Conservation (phyloP, 1,140 invertebrate genomes). For the Heterodera schachtii region DNA sequence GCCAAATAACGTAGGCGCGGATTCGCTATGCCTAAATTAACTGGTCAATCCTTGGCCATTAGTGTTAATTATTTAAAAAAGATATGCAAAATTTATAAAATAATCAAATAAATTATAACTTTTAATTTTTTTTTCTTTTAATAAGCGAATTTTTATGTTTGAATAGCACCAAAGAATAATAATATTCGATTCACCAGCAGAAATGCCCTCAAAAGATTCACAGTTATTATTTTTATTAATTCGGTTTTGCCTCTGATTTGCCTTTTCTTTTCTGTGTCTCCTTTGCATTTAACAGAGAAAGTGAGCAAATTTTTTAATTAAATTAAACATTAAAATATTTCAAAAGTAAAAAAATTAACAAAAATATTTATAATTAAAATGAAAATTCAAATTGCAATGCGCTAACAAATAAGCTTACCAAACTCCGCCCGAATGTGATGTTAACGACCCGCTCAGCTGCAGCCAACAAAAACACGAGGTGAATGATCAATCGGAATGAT, state of each 20-base stretch:
- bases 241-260: neutral
- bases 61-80: too few species aligned
- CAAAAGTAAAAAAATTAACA: neutral
- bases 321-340: too few species aligned
- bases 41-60: too few species aligned
- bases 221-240: neutral
- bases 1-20: neutral
- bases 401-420: constrained; percentile 11
- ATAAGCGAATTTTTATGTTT: too few species aligned
- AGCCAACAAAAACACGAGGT: constrained; percentile 61
- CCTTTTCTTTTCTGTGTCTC: neutral
- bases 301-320: neutral
- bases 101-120: too few species aligned
- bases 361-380: neutral
- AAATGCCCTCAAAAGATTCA: neutral
- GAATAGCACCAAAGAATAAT: too few species aligned
- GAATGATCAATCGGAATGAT: neutral
- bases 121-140: too few species aligned
- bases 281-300: neutral
- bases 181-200: too few species aligned
- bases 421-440: constrained; percentile 62
- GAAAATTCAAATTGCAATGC: neutral
- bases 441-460: constrained; percentile 64
- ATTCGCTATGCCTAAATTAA: too few species aligned
- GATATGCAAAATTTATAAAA: too few species aligned